Evolutionary conservation across 2,888 invertebrate species (phyloP), one percentile per base, ranked within the genome.

Genomic region (Pandemis heparana): DNA sequence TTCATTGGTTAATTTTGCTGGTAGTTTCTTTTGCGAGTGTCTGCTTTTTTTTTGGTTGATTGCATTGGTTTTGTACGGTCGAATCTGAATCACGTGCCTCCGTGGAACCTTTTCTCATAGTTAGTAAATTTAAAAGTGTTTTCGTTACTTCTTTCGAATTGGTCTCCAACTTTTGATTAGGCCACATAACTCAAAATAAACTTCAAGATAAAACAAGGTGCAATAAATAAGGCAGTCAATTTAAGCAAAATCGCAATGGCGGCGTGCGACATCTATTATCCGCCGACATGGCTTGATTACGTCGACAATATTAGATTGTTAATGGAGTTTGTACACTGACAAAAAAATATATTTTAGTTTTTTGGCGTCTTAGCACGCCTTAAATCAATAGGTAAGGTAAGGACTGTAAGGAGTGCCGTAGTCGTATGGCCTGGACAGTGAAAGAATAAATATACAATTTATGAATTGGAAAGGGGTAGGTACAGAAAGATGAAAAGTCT

Each of bases 211-310:
- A n/a, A 56, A 16, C 59, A 48, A 32, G 59, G 64, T 32, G 18
- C 63, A 63, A 53, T 69, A 73, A 73, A 82, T 76, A 77, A 76
- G 77, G 61, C 75, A 76, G 77, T 76, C 75, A 74, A 78, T 79
- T 79, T 80, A 77, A 78, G 75, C 77, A 75, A 74, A 68, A 72
- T 71, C 69, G 67, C 53, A 68, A 74, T 71, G 68, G 67, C 53
- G 10, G 67, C 62, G 53, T 43, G 64, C 23, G 79, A 81, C 83
- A 81, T 82, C 77, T 84, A 83, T 83, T 85, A 84, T 84, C 83
- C 79, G 79, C 79, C 75, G 76, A 80, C 81, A 81, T 79, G 79
- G 81, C 81, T 83, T 86, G 84, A 86, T 84, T 85, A 85, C 78
- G 65, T 48, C 70, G 69, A 61, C 76, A 77, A 70, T 67, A 62